Evolutionary conservation across 1,140 invertebrate species (phyloP), one percentile per base, ranked within the genome.

Genomic region (Apis mellifera): DNA sequence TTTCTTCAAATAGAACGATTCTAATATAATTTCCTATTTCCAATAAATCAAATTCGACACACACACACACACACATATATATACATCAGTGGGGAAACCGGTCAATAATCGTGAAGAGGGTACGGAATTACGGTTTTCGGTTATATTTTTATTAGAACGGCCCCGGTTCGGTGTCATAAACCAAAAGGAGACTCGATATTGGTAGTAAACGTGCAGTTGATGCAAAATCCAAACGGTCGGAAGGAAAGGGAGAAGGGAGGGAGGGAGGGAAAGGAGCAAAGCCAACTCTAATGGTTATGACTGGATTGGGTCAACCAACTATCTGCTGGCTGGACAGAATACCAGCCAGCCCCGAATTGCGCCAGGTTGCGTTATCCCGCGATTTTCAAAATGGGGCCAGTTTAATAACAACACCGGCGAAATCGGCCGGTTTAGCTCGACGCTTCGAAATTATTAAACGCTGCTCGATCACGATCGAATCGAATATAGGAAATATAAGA

Each of bases 251-350:
- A 17, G 48, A 9, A 15, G 13, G 50, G 64, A 52, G 13, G n/a
- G 50, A 59, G n/a, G 42, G n/a, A 21, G 54, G 50, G 66, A 66
- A 78, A 83, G 70, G 70, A 80, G 70, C 52, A 80, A 80, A 84
- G 62, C 69, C 64, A 69, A 12, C 62, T 84, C 62, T 80, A 80
- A 79, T 60, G 62, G 78, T 84, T 84, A 84, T 74, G 77, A 84
- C 77, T 66, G 70, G 78, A 80, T 84, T 69, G 69, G 82, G 78
- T 80, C 62, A 73, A 80, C 62, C 78, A 69, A 74, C 70, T 73
- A 84, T 74, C 57, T 57, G 57, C 70, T 64, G 11, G 21, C 19
- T 52, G 70, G 68, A 82, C 59, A 75, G 60, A 74, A 69, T 55
- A 80, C 70, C 32, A 42, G 52, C 70, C 32, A 42, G 52, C 77